A percentile compares a stretch with the other conserved stretches of the same genome.
These are phyloP conservation scores for Saxidomus purpurata DNA, from an alignment of 1,140 invertebrate species.

Conservation along the genomic window DNA sequence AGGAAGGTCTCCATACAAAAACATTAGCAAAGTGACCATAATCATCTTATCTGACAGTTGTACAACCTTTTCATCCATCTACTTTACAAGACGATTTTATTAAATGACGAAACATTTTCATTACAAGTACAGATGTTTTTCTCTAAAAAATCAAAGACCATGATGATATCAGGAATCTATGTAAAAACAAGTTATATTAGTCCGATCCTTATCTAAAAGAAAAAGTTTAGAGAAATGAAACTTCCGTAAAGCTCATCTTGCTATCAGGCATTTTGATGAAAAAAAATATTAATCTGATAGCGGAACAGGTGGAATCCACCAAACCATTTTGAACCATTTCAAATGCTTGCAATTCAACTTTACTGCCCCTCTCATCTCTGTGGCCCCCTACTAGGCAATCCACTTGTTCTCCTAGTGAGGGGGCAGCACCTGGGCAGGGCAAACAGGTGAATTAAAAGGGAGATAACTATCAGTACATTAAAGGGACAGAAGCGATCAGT, in stretches of 20 bases:
- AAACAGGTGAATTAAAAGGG: slow-evolving; percentile 61
- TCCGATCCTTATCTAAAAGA: slow-evolving; percentile 64
- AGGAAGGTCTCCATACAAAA: slow-evolving; percentile 3
- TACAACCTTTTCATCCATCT: slow-evolving; percentile 35
- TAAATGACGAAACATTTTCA: slow-evolving; percentile 52
- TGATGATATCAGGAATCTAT: slow-evolving; percentile 59
- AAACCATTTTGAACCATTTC: not conserved
- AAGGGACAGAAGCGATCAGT: slow-evolving; percentile 59
- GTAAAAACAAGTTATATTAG: slow-evolving; percentile 63
- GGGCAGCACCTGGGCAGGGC: slow-evolving; percentile 34
- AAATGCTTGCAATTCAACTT: not conserved
- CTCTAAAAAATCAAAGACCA: slow-evolving; percentile 54
- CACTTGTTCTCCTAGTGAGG: slow-evolving; percentile 41
- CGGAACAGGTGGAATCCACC: slow-evolving; percentile 52
- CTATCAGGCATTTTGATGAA: slow-evolving; percentile 57
- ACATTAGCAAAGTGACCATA: slow-evolving; percentile 30
- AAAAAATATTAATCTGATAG: slow-evolving; percentile 62
- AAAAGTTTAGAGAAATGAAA: slow-evolving; percentile 66
- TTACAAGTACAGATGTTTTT: slow-evolving; percentile 57
- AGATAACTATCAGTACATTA: slow-evolving; percentile 63
- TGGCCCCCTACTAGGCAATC: not conserved
- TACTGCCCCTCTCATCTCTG: slow-evolving; percentile 16
- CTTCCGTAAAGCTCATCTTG: slow-evolving; percentile 45
- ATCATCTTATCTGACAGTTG: slow-evolving; percentile 32
- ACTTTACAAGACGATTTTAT: slow-evolving; percentile 50